phyloP scores from a whole-genome alignment of 2,113 vertebrate species.

The Callipepla squamata region DNA sequence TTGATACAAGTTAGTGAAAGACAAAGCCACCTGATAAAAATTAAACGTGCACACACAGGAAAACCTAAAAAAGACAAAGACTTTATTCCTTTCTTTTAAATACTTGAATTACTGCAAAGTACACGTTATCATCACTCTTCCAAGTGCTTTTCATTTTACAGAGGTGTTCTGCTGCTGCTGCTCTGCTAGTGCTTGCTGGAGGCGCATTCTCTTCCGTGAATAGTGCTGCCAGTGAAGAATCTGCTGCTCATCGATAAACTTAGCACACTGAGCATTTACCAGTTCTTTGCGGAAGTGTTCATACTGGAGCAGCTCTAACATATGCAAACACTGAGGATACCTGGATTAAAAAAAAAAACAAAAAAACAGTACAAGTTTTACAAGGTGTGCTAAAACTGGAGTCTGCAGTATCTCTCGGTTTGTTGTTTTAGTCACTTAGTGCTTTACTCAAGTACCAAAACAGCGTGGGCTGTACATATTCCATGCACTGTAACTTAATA shows the following conservation, averaged over 20 bases:
- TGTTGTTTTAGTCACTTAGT: neutral
- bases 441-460: neutral
- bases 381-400: neutral
- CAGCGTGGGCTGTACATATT: neutral
- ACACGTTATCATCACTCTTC: neutral
- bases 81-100: neutral
- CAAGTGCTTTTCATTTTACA: slow-evolving; percentile 79
- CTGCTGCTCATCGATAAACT: slow-evolving; percentile 98
- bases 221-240: slow-evolving; percentile 99
- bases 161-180: slow-evolving; percentile 89
- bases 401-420: neutral
- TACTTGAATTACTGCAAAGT: neutral
- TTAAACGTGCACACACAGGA: neutral
- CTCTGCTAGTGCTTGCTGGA: slow-evolving; percentile 95
- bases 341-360: slow-evolving; percentile 73
- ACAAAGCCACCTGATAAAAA: neutral
- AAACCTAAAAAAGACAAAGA: neutral
- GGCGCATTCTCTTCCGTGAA: slow-evolving; percentile 91
- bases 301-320: slow-evolving; percentile 96
- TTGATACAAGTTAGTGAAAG: neutral
- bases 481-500: neutral
- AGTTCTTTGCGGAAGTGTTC: slow-evolving; percentile 98
- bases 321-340: slow-evolving; percentile 96
- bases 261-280: slow-evolving; percentile 97
- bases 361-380: neutral